phyloP scores from a whole-genome alignment of 2,888 invertebrate species.

The Metacarcinus magister region DNA sequence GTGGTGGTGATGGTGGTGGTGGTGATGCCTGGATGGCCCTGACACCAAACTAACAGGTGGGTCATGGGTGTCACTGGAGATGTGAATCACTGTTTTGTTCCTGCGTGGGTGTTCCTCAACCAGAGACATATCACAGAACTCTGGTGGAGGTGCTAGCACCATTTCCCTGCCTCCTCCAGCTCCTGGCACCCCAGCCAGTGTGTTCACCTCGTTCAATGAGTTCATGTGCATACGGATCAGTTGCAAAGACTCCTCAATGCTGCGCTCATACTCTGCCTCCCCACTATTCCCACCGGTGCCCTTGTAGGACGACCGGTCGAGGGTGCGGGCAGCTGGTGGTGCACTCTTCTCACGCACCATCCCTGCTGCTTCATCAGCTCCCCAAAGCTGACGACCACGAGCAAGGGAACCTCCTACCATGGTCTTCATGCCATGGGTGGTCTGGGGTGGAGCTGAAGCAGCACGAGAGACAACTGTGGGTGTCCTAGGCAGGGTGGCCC shows the following conservation, averaged over 20 bases:
- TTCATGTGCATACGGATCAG: constrained; percentile 84
- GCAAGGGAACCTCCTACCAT: constrained; percentile 68
- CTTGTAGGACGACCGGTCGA: constrained; percentile 75
- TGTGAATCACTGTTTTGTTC: constrained; percentile 83
- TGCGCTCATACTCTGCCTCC: constrained; percentile 83
- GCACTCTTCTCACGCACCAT: constrained; percentile 78
- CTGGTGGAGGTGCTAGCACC: constrained; percentile 93
- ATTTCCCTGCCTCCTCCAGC: constrained; percentile 84
- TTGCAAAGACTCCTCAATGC: constrained; percentile 84
- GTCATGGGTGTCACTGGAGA: constrained; percentile 77
- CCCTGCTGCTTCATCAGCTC: constrained; percentile 71
- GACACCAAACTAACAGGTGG: constrained; percentile 90
- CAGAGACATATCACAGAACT: constrained; percentile 91
- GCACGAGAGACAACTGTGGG: constrained; percentile 67
- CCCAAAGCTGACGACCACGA: constrained; percentile 78
- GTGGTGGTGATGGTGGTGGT: constrained; percentile 26
- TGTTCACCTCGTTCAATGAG: constrained; percentile 84
- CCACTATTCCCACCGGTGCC: constrained; percentile 76
- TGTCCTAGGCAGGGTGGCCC: constrained; percentile 71
- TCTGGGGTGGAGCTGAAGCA: constrained; percentile 75
- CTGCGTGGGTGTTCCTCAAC: constrained; percentile 84
- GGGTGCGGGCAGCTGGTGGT: constrained; percentile 64
- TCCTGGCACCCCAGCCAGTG: constrained; percentile 83
- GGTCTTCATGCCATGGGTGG: constrained; percentile 64
- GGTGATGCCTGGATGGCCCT: not conserved